Evolutionary conservation across 2,113 vertebrate genomes (phyloP), one percentile per base, ranked within the genome.

Genomic region (Aramus guarauna): DNA sequence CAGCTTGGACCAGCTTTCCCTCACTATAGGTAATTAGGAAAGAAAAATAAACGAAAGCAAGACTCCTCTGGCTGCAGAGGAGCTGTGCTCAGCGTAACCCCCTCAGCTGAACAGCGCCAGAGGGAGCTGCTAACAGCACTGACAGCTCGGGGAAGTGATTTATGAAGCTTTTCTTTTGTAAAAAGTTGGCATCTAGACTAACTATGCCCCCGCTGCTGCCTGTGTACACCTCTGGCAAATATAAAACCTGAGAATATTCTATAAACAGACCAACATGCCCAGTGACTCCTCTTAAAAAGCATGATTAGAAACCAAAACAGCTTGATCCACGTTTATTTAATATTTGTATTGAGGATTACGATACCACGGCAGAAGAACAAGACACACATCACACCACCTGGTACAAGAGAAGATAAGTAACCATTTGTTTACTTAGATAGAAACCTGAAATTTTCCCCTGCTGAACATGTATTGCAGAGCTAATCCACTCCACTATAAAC

Each of bases 141-240:
- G 93, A 93, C 93, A 96, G 77, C 59, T 83, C 36, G 1, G 53
- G 81, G 19, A 87, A 91, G 92, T 93, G 95, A 96, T 96, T 96
- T 94, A 96, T 95, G 93, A 95, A 87, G 77, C 41, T 93, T 96
- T 94, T 79, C 91, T 92, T 90, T 88, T 74, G 59, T 69, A 67
- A 94, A 91, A 95, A 85, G 66, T 43, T 95, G 95, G 95, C 92
- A 96, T 77, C 71, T 82, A 91, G 89, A 88, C 91, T 95, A 95
- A 39, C 71, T 87, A 41, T 93, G 75, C 58, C 74, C 66, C 56
- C 2, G 17, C 89, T 91, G 84, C 53, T 91, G 58, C 71, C 83
- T 87, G 27, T 56, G 64, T 75, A 41, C 73, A 96, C 73, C 66
- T 86, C 91, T 94, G 89, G 89, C 63, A 87, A 94, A 72, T 76